A percentile compares a stretch with the other conserved stretches of the same genome.
phyloP scores from a whole-genome alignment of 2,113 vertebrate genomes.

The Syngnathus floridae region DNA sequence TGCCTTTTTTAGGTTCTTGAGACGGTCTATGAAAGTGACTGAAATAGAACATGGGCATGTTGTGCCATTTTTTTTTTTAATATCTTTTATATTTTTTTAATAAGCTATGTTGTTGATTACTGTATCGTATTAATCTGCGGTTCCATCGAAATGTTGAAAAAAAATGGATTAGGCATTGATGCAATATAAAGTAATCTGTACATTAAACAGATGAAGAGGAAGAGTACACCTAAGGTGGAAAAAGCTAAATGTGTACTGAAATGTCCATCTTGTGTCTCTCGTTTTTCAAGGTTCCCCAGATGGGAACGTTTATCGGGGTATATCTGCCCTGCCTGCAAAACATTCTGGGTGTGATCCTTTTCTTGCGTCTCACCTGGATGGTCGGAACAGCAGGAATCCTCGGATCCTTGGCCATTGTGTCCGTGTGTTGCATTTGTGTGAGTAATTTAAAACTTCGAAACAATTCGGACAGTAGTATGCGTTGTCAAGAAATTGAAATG shows the following conservation, averaged over 20 bases:
- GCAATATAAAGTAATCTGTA: no score
- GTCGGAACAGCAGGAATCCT: constrained; percentile 90
- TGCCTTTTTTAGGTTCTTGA: background rate
- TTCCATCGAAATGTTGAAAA: background rate
- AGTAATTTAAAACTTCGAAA: constrained; percentile 54
- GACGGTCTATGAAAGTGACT: background rate
- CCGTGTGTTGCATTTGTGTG: constrained; percentile 89
- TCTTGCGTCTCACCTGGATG: constrained; percentile 92
- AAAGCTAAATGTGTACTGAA: background rate
- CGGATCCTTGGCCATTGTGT: constrained; percentile 86
- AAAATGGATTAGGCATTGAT: background rate
- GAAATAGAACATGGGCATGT: background rate
- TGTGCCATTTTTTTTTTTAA: background rate
- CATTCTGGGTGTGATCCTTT: constrained; percentile 93
- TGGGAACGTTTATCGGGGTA: constrained; percentile 97
- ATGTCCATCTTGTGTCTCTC: background rate
- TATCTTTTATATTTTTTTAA: background rate
- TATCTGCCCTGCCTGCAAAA: constrained; percentile 96
- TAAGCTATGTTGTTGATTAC: background rate
- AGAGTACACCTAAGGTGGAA: background rate
- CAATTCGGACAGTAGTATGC: background rate
- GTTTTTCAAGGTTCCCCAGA: constrained; percentile 74
- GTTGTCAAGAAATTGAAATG: background rate
- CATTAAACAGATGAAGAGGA: no score
- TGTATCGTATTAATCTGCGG: background rate